Evolutionary conservation across 2,888 invertebrate genomes (phyloP).

Genomic region (Cheilosia vulpina): DNA sequence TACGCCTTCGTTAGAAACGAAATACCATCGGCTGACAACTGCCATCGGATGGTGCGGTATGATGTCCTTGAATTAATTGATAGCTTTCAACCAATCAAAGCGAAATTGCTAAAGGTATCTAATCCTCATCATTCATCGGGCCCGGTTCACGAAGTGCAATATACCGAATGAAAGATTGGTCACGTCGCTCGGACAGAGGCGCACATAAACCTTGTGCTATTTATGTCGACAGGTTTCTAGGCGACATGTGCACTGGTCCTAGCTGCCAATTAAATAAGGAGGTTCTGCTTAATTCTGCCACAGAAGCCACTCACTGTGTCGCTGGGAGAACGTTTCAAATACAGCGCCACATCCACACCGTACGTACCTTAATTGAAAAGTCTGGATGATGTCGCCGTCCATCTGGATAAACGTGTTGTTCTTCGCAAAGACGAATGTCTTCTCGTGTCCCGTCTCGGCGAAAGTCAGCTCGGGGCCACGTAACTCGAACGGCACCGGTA

Average conservation of each 20-base stretch:
- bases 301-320: not conserved
- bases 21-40: conserved; percentile 5
- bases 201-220: not conserved
- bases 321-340: no score
- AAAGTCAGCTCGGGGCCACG: conserved; percentile 92
- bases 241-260: conserved; percentile 10
- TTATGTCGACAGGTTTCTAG: conserved; percentile 42
- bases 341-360: not conserved
- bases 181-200: conserved; percentile 23
- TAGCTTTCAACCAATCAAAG: not conserved
- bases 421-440: conserved; percentile 96
- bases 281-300: conserved; percentile 69
- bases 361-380: conserved; percentile 93
- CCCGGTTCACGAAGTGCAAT: no score
- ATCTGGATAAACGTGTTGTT: conserved; percentile 95
- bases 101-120: no score
- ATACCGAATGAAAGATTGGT: conserved; percentile 1
- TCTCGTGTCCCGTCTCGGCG: conserved; percentile 92
- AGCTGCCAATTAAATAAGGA: conserved; percentile 45
- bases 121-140: no score
- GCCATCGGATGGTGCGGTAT: not conserved
- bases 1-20: not conserved
- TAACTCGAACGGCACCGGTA: conserved; percentile 89
- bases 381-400: conserved; percentile 94
- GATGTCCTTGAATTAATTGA: not conserved